Conservation (phyloP, 1,140 invertebrate genomes). For the Orius insidiosus region DNA sequence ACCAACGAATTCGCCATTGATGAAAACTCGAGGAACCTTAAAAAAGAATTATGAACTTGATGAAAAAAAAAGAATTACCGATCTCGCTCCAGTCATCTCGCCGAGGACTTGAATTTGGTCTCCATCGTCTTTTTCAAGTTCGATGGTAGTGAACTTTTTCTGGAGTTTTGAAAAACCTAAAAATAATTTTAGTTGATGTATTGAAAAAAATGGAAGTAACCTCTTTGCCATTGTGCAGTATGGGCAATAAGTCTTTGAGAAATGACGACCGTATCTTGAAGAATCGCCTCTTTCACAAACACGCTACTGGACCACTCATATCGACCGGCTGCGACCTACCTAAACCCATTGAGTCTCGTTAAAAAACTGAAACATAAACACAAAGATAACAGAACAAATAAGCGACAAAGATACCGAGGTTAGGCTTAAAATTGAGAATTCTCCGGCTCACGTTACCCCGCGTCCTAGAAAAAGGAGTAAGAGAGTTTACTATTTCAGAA, state of each 20-base stretch:
- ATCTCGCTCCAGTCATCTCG: slow-evolving; percentile 64
- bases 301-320: slow-evolving; percentile 21
- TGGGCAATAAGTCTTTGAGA: slow-evolving; percentile 76
- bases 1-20: slow-evolving; percentile 79
- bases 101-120: slow-evolving; percentile 62
- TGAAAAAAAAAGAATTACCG: slow-evolving; percentile 37
- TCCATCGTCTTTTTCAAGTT: slow-evolving; percentile 64
- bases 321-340: slow-evolving; percentile 24
- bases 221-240: slow-evolving; percentile 70
- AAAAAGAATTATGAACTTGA: not conserved
- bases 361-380: slow-evolving; percentile 6
- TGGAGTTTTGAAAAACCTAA: slow-evolving; percentile 57
- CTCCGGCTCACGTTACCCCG: too few species aligned
- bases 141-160: slow-evolving; percentile 52
- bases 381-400: not conserved
- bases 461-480: too few species aligned
- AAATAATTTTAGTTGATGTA: slow-evolving; percentile 15
- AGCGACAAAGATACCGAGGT: too few species aligned
- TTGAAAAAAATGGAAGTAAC: slow-evolving; percentile 23
- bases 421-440: too few species aligned
- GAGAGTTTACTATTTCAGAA: too few species aligned
- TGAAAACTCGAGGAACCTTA: slow-evolving; percentile 72
- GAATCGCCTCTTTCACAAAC: slow-evolving; percentile 37
- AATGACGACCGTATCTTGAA: slow-evolving; percentile 61
- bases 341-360: slow-evolving; percentile 22